Conservation (phyloP, 2,888 invertebrate genomes). For the Pterobdella sp. region DNA sequence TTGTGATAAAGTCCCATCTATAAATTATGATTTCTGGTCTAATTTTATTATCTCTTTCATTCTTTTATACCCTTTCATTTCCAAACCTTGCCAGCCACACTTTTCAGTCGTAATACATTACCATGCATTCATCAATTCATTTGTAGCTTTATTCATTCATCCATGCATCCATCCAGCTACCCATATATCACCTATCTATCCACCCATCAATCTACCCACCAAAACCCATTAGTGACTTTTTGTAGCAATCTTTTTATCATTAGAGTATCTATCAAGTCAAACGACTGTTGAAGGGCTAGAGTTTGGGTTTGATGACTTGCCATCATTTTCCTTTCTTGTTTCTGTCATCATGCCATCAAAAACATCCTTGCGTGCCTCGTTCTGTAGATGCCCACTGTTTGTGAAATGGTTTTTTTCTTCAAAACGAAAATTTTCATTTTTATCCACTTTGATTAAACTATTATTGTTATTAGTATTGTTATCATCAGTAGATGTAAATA, state of each 20-base stretch:
- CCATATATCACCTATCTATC: background rate
- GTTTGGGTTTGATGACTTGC: background rate
- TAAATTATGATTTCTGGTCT: too few species aligned
- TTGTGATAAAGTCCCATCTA: too few species aligned
- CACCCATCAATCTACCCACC: background rate
- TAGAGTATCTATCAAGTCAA: background rate
- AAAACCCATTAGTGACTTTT: too few species aligned
- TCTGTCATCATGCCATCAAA: background rate
- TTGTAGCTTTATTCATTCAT: too few species aligned
- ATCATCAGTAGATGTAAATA: background rate
- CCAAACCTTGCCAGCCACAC: too few species aligned
- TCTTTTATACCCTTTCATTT: too few species aligned
- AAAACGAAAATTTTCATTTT: background rate
- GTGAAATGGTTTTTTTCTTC: background rate
- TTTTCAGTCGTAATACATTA: too few species aligned
- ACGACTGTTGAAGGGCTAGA: slow-evolving; percentile 25
- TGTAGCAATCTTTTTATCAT: background rate
- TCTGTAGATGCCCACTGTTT: too few species aligned
- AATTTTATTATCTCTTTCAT: too few species aligned
- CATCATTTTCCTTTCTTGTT: background rate
- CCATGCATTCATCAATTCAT: too few species aligned
- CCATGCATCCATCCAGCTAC: background rate
- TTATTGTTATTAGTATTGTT: background rate
- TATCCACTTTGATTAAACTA: background rate
- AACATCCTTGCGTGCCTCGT: too few species aligned